Conservation (phyloP, 2,797 vertebrate genomes). For the Trichosurus vulpecula region DNA sequence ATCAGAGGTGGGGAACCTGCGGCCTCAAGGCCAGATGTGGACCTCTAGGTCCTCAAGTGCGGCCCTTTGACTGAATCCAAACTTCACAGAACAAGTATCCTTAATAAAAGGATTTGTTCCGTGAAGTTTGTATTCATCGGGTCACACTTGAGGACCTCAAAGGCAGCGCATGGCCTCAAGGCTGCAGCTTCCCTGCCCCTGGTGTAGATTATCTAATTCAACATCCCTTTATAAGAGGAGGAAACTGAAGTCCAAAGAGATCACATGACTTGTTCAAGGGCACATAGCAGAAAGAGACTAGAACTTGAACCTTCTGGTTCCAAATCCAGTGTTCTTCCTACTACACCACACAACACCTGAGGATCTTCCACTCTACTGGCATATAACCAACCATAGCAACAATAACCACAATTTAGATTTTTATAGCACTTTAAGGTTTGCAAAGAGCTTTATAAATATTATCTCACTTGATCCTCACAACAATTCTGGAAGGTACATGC, state of each 20-base stretch:
- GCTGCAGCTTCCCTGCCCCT: too few relatives aligned
- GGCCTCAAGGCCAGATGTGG: too few relatives aligned
- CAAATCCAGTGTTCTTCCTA: not conserved
- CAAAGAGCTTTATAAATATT: not conserved
- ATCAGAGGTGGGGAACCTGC: too few relatives aligned
- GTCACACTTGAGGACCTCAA: too few relatives aligned
- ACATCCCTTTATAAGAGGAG: not conserved
- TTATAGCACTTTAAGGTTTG: not conserved
- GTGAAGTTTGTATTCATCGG: too few relatives aligned
- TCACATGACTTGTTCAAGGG: not conserved
- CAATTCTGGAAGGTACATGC: too few relatives aligned
- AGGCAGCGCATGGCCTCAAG: too few relatives aligned
- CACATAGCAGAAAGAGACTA: not conserved
- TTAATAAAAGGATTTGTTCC: too few relatives aligned
- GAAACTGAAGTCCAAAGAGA: not conserved
- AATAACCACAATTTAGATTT: not conserved
- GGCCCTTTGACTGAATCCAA: too few relatives aligned
- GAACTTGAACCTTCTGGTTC: not conserved
- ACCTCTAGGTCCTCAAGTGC: too few relatives aligned
- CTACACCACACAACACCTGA: not conserved
- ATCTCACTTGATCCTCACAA: not conserved
- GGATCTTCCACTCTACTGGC: not conserved
- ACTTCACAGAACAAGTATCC: too few relatives aligned
- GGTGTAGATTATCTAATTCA: not conserved
- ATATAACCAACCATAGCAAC: not conserved